phyloP scores from a whole-genome alignment of 2,888 invertebrate species.

The Cryptocephalus moraei region DNA sequence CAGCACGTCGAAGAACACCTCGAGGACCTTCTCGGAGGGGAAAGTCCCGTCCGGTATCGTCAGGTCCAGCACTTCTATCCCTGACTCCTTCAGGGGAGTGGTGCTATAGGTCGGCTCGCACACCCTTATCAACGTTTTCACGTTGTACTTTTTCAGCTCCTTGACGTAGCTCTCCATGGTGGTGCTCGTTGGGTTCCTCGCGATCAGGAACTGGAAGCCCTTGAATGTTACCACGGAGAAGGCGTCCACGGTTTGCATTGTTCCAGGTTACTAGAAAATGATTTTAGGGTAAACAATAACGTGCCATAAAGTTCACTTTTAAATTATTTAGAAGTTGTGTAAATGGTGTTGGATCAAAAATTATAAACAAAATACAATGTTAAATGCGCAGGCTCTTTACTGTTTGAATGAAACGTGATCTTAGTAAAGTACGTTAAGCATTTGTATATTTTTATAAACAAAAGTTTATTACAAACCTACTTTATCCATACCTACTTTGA shows the following conservation, averaged over 20 bases:
- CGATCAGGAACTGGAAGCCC: slow-evolving; percentile 19
- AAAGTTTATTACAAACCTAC: too few relatives aligned
- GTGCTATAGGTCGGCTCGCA: slow-evolving; percentile 19
- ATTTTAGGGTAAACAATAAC: too few relatives aligned
- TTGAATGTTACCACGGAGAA: slow-evolving; percentile 16
- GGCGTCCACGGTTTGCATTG: slow-evolving; percentile 4
- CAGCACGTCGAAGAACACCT: slow-evolving; percentile 16
- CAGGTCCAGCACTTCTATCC: slow-evolving; percentile 18
- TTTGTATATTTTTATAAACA: too few relatives aligned
- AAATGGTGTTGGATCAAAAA: too few relatives aligned
- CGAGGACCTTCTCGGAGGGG: slow-evolving; percentile 16
- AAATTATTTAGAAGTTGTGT: too few relatives aligned
- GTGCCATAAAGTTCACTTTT: too few relatives aligned
- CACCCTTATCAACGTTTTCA: slow-evolving; percentile 16
- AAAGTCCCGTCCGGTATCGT: slow-evolving; percentile 18
- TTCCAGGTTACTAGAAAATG: too few relatives aligned
- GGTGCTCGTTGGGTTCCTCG: slow-evolving; percentile 18
- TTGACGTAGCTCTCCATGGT: slow-evolving; percentile 17
- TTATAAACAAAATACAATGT: too few relatives aligned
- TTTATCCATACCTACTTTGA: too few relatives aligned
- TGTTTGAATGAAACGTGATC: too few relatives aligned
- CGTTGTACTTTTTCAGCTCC: slow-evolving; percentile 18
- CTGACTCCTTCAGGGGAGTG: slow-evolving; percentile 14
- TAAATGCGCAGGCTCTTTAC: too few relatives aligned
- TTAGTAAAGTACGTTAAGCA: too few relatives aligned